phyloP scores from a whole-genome alignment of 2,888 invertebrate genomes.

The Metopia argyrocephala region DNA sequence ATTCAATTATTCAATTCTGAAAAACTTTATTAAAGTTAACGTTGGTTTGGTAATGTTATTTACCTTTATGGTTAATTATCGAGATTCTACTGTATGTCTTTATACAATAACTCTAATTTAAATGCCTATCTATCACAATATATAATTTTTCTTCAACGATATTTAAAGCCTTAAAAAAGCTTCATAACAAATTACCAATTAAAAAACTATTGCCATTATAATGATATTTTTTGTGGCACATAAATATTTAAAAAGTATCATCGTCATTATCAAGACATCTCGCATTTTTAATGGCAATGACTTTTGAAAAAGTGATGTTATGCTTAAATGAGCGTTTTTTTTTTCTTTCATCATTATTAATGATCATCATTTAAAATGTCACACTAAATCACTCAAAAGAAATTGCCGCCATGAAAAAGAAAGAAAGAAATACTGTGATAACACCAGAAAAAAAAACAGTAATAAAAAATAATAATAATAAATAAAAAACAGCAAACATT shows the following conservation, averaged over 20 bases:
- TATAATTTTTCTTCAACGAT: too few species aligned
- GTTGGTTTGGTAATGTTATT: too few species aligned
- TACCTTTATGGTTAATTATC: too few species aligned
- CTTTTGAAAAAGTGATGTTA: not conserved
- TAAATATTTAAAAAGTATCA: not conserved
- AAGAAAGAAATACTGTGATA: not conserved
- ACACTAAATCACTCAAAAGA: slow-evolving; percentile 49
- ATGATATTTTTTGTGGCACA: not conserved
- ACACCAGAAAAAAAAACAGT: not conserved
- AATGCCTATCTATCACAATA: too few species aligned
- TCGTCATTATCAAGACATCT: not conserved
- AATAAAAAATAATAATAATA: not conserved
- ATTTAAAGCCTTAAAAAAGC: not conserved
- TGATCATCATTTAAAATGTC: slow-evolving; percentile 46
- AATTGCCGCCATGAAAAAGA: slow-evolving; percentile 1
- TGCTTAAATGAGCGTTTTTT: not conserved
- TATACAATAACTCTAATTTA: too few species aligned
- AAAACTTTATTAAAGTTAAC: too few species aligned
- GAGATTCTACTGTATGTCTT: too few species aligned
- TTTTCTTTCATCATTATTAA: slow-evolving; percentile 30
- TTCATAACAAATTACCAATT: not conserved
- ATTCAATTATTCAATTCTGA: too few species aligned
- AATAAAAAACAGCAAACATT: slow-evolving; percentile 21
- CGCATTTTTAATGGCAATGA: not conserved
- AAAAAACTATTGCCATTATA: not conserved